These are phyloP conservation scores for Apomyelois bistriatella DNA, from an alignment of 2,888 invertebrate genomes.

Conservation along the genomic window DNA sequence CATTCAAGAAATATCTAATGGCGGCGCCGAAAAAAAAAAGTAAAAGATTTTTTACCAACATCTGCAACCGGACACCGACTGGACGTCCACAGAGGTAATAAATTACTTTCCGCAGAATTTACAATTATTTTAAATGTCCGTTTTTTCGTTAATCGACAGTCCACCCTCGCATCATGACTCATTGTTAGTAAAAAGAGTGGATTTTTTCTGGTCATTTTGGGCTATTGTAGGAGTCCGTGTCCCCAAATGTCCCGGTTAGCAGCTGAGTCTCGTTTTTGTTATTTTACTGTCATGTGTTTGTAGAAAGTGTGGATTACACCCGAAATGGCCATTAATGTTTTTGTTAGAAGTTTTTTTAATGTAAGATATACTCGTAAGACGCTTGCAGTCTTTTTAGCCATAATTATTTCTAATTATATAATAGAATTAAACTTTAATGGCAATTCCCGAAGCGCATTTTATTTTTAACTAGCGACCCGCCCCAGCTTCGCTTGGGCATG, in stretches of 20 bases:
- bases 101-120: constrained; percentile 70
- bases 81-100: constrained; percentile 66
- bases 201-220: constrained; percentile 74
- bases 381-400: too few species aligned
- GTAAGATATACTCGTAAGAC: too few species aligned
- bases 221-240: constrained; percentile 69
- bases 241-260: constrained; percentile 64
- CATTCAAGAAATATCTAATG: neutral
- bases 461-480: too few species aligned
- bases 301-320: constrained; percentile 53
- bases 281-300: constrained; percentile 30
- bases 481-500: too few species aligned
- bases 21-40: constrained; percentile 28
- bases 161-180: constrained; percentile 70
- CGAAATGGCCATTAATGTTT: constrained; percentile 12
- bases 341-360: neutral
- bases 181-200: constrained; percentile 66
- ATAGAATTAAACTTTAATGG: too few species aligned
- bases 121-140: constrained; percentile 67
- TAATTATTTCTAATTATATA: too few species aligned
- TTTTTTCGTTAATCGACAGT: constrained; percentile 71
- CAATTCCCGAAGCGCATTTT: too few species aligned
- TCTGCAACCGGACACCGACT: constrained; percentile 72
- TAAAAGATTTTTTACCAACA: constrained; percentile 41
- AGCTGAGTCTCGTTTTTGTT: constrained; percentile 54